These are phyloP conservation scores for Trigoniulus corallinus DNA, from an alignment of 1,140 invertebrate genomes.

Conservation along the genomic window DNA sequence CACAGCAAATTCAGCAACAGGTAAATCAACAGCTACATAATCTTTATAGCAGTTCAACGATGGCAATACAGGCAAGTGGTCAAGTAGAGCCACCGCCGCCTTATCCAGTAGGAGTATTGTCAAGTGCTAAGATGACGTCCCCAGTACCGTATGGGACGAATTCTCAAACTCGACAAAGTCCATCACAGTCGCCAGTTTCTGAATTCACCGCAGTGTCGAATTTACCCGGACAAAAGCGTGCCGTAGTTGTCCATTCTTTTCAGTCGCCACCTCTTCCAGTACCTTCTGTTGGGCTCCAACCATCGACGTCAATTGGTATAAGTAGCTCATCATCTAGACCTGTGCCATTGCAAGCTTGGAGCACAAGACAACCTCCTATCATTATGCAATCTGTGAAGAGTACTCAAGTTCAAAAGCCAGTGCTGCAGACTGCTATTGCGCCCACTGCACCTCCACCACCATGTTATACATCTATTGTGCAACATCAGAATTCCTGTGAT, in stretches of 20 bases:
- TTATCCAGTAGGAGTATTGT: slow-evolving; percentile 41
- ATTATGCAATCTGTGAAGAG: slow-evolving; percentile 93
- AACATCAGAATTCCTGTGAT: slow-evolving; percentile 28
- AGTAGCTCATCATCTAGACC: slow-evolving; percentile 11
- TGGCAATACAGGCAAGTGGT: slow-evolving; percentile 16
- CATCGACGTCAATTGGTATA: too few relatives aligned
- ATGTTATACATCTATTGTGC: slow-evolving; percentile 59
- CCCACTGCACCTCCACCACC: slow-evolving; percentile 55
- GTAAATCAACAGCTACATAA: slow-evolving; percentile 62
- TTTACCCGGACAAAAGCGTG: too few relatives aligned
- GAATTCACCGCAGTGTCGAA: slow-evolving; percentile 47
- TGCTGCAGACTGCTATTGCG: slow-evolving; percentile 80
- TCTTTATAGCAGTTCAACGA: slow-evolving; percentile 35
- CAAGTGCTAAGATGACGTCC: slow-evolving; percentile 28
- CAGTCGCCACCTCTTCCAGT: slow-evolving; percentile 11
- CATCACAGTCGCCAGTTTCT: slow-evolving; percentile 53
- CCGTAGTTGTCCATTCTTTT: slow-evolving; percentile 7
- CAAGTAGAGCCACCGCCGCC: slow-evolving; percentile 55
- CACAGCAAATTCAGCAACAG: slow-evolving; percentile 64
- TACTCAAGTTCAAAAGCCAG: slow-evolving; percentile 82
- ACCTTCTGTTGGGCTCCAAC: slow-evolving; percentile 10
- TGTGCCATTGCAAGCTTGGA: slow-evolving; percentile 23
- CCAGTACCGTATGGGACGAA: slow-evolving; percentile 52
- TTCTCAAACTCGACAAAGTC: slow-evolving; percentile 64
- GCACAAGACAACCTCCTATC: slow-evolving; percentile 57